A percentile compares a stretch with the other conserved stretches of the same genome.
Evolutionary conservation across 2,113 vertebrate species (phyloP).

Genomic region (Colossoma macropomum): DNA sequence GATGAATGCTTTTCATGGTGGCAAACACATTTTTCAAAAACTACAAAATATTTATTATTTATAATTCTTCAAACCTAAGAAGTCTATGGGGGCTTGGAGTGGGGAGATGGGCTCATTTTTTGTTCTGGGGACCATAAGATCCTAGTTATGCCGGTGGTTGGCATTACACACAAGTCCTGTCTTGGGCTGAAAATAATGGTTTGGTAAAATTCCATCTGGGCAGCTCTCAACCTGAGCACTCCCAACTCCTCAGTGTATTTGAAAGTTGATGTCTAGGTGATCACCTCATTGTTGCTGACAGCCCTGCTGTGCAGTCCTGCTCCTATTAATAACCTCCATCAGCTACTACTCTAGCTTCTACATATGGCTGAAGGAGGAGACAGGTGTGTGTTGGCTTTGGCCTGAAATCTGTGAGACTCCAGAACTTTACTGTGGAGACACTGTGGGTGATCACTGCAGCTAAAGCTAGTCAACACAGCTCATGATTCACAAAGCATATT

Average conservation of each 20-base stretch:
- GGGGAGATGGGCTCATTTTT: too few species aligned
- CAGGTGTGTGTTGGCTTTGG: slow-evolving; percentile 49
- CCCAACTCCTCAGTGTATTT: not conserved
- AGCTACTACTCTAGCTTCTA: slow-evolving; percentile 46
- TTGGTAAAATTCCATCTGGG: slow-evolving; percentile 5
- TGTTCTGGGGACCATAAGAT: not conserved
- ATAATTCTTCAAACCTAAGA: too few species aligned
- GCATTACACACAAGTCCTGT: not conserved
- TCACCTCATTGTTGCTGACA: slow-evolving; percentile 58
- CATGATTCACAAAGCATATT: slow-evolving; percentile 28
- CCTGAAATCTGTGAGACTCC: slow-evolving; percentile 55
- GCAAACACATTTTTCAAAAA: too few species aligned
- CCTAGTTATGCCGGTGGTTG: not conserved
- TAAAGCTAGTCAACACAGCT: slow-evolving; percentile 45
- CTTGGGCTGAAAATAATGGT: not conserved
- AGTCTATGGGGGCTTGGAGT: too few species aligned
- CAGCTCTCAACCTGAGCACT: slow-evolving; percentile 6
- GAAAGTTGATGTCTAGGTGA: slow-evolving; percentile 34
- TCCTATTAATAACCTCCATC: slow-evolving; percentile 63
- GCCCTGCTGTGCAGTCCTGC: slow-evolving; percentile 47
- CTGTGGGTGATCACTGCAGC: slow-evolving; percentile 55
- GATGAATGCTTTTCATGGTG: too few species aligned
- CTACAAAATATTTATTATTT: too few species aligned
- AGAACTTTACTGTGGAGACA: slow-evolving; percentile 47
- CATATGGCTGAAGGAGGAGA: slow-evolving; percentile 45